A percentile compares a stretch with the other conserved stretches of the same genome.
phyloP scores from a whole-genome alignment of 2,113 vertebrate species.

The Tringa solitaria region DNA sequence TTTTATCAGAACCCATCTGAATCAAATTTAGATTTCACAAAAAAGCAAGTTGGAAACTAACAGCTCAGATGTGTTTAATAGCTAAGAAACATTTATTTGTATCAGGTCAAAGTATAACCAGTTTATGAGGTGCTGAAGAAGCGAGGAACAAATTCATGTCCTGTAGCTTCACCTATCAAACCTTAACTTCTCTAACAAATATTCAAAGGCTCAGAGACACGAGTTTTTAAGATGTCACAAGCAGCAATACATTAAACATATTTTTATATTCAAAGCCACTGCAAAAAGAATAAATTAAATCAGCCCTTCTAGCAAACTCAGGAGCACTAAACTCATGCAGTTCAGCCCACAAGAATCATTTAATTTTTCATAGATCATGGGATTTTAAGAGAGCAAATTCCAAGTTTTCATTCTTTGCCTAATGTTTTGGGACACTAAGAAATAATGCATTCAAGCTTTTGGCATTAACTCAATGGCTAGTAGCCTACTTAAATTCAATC shows the following conservation, averaged over 20 bases:
- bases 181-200: background rate
- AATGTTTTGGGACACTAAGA: background rate
- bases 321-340: background rate
- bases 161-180: background rate
- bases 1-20: background rate
- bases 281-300: background rate
- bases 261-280: background rate
- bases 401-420: background rate
- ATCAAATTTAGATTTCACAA: background rate
- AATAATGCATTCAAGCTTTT: background rate
- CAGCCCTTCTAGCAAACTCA: background rate
- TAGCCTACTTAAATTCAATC: background rate
- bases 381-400: background rate
- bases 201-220: background rate
- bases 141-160: background rate
- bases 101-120: background rate
- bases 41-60: background rate
- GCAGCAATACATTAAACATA: background rate
- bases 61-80: background rate
- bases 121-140: background rate
- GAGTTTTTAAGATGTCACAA: background rate
- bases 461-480: background rate
- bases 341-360: background rate
- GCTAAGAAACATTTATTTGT: background rate
- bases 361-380: background rate